phyloP scores from a whole-genome alignment of 2,797 vertebrate species.

The Podarcis siculus region DNA sequence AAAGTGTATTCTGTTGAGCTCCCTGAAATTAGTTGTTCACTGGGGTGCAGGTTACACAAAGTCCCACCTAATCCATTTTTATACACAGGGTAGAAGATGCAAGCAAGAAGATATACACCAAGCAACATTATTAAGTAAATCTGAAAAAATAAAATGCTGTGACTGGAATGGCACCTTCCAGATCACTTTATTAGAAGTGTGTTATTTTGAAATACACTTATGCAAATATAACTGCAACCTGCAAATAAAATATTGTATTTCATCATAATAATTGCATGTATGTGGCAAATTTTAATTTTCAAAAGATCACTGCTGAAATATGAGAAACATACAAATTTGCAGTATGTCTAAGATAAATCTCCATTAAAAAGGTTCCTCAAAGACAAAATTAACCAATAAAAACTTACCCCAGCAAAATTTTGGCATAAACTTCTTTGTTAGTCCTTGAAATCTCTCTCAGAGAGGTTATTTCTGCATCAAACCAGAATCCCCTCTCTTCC shows the following conservation, averaged over 20 bases:
- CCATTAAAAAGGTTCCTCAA: neutral
- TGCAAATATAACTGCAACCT: too few species aligned
- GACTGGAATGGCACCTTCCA: neutral
- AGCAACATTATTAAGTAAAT: neutral
- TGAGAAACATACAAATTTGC: neutral
- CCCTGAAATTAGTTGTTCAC: neutral
- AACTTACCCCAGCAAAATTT: slow-evolving; percentile 94
- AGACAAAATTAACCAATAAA: slow-evolving; percentile 55
- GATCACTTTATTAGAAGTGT: neutral
- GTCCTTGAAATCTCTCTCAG: slow-evolving; percentile 93
- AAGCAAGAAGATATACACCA: neutral
- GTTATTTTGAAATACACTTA: neutral
- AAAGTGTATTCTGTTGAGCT: neutral
- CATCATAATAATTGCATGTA: neutral
- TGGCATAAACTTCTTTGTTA: slow-evolving; percentile 94
- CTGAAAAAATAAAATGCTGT: neutral
- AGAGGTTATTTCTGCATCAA: slow-evolving; percentile 91
- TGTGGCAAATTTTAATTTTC: neutral
- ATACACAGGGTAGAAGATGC: neutral
- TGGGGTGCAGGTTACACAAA: neutral
- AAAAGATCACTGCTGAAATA: neutral
- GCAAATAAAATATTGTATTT: neutral
- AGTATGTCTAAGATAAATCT: neutral
- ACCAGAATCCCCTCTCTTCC: slow-evolving; percentile 97
- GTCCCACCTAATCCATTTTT: neutral